Conservation (phyloP, 1,140 invertebrate genomes). For the Rhizoglyphus robini region DNA sequence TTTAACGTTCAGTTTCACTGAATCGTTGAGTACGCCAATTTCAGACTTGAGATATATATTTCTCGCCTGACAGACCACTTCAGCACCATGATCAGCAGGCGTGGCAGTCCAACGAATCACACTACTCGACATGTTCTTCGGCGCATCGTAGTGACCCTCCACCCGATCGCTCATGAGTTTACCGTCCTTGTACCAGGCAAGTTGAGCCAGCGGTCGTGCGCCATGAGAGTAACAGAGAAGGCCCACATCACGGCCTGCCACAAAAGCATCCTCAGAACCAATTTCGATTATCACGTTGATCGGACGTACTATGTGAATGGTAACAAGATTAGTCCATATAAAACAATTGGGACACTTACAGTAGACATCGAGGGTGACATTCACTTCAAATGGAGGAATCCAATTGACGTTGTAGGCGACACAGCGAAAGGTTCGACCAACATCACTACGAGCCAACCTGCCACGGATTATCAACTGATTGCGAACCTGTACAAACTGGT, state of each 20-base stretch:
- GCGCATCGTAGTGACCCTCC: background rate
- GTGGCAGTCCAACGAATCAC: background rate
- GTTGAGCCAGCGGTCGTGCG: background rate
- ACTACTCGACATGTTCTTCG: background rate
- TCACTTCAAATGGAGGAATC: background rate
- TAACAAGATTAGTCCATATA: background rate
- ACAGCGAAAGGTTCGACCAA: background rate
- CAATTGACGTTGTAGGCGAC: background rate
- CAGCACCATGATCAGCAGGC: background rate
- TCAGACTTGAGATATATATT: too few relatives aligned
- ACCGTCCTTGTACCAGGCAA: background rate
- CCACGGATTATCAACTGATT: too few relatives aligned
- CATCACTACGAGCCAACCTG: background rate
- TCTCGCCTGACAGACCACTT: background rate
- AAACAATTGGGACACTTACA: background rate
- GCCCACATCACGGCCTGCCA: background rate
- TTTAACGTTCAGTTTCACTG: too few relatives aligned
- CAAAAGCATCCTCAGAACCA: background rate
- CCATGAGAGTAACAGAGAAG: background rate
- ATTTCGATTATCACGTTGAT: background rate
- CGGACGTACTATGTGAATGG: background rate
- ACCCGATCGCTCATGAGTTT: background rate
- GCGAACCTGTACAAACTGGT: too few relatives aligned
- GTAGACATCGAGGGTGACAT: background rate
- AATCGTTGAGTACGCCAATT: too few relatives aligned